phyloP scores from a whole-genome alignment of 2,797 vertebrate species.

The Oreochromis mossambicus region DNA sequence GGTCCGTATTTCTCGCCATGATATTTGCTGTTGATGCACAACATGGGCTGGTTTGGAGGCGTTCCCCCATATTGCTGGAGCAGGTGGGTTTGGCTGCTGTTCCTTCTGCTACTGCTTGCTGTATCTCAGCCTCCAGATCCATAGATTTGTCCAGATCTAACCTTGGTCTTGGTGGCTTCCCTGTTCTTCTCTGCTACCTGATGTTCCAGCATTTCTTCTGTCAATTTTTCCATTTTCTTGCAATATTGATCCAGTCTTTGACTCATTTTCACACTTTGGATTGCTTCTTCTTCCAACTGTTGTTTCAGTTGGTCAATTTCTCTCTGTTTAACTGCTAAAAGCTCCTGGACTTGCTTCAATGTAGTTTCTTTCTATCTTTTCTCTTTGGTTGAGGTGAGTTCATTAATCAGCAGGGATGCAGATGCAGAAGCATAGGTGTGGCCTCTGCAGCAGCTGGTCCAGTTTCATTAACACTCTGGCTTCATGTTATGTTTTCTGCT shows the following conservation, averaged over 20 bases:
- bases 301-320: background rate
- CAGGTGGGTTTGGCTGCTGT: background rate
- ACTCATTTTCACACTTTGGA: background rate
- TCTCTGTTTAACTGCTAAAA: background rate
- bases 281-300: background rate
- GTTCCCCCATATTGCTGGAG: background rate
- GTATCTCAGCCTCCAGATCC: background rate
- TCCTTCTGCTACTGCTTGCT: background rate
- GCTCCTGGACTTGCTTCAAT: background rate
- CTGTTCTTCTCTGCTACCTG: background rate
- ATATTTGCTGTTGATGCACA: rapidly evolving
- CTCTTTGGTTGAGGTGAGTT: background rate
- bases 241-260: background rate
- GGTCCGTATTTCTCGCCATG: background rate
- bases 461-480: background rate
- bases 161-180: background rate
- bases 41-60: background rate
- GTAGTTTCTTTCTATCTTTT: background rate
- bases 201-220: background rate
- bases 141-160: background rate
- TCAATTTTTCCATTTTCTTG: background rate
- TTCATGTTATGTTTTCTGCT: background rate
- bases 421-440: rapidly evolving
- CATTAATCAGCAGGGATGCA: background rate
- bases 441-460: background rate